Evolutionary conservation across 2,113 vertebrate species (phyloP).

Genomic region (Jacana jacana): DNA sequence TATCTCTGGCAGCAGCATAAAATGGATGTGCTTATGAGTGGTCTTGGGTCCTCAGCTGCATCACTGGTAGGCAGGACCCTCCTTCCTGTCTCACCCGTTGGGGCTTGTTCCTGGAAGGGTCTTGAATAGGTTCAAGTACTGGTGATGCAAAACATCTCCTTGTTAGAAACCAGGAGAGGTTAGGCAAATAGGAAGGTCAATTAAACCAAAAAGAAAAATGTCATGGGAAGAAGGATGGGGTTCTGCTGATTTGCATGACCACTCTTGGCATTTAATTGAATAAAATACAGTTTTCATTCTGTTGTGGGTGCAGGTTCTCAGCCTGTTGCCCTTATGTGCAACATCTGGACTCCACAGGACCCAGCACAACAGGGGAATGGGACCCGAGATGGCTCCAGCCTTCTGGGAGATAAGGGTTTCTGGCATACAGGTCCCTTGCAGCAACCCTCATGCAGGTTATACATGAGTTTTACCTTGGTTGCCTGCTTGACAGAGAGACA

Average conservation of each 20-base stretch:
- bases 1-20: not conserved
- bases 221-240: not conserved
- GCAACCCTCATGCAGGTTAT: not conserved
- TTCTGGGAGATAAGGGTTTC: not conserved
- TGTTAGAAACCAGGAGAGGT: not conserved
- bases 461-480: not conserved
- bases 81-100: not conserved
- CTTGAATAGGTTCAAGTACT: not conserved
- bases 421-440: not conserved
- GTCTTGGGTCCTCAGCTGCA: not conserved
- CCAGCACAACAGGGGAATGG: fast-evolving
- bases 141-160: not conserved
- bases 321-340: fast-evolving
- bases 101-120: not conserved
- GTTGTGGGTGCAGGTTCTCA: not conserved
- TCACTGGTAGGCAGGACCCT: not conserved
- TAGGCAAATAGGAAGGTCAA: not conserved
- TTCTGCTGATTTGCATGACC: not conserved
- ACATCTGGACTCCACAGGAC: too few species aligned
- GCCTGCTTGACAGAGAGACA: fast-evolving
- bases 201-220: not conserved
- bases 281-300: not conserved
- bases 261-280: not conserved
- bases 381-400: not conserved
- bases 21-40: not conserved